These are phyloP conservation scores for Anastrepha obliqua DNA, from an alignment of 1,140 invertebrate species.

Conservation along the genomic window DNA sequence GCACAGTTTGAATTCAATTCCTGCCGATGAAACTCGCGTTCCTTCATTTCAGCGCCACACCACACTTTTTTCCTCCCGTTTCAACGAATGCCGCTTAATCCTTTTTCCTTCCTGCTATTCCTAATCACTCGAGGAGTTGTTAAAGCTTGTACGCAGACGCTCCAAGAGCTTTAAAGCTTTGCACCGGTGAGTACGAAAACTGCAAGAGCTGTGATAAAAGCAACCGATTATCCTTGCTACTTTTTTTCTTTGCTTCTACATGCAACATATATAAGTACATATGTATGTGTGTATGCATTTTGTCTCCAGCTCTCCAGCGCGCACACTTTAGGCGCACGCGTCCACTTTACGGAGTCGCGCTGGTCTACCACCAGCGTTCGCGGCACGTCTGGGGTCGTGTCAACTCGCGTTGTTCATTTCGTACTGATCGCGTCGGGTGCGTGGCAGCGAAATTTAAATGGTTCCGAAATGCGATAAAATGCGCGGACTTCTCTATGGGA, in stretches of 20 bases:
- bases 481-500: slow-evolving; percentile 20
- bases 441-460: slow-evolving; percentile 51
- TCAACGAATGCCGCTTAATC: background rate
- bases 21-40: too few relatives aligned
- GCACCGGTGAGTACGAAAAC: slow-evolving; percentile 49
- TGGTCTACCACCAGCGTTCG: slow-evolving; percentile 1
- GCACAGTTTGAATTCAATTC: too few relatives aligned
- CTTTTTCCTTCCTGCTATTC: background rate
- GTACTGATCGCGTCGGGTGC: slow-evolving; percentile 45
- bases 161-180: slow-evolving; percentile 51
- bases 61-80: background rate
- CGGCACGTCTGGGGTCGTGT: slow-evolving; percentile 29
- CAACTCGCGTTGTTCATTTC: slow-evolving; percentile 47
- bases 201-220: background rate
- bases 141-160: slow-evolving; percentile 23
- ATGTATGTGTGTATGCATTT: background rate
- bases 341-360: background rate
- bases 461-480: slow-evolving; percentile 42
- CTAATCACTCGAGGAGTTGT: slow-evolving; percentile 36
- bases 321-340: slow-evolving; percentile 4
- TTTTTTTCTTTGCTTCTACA: too few relatives aligned
- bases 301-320: background rate
- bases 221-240: too few relatives aligned
- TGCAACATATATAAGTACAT: background rate
- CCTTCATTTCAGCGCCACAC: too few relatives aligned